Conservation (phyloP, 2,797 vertebrate species). For the Euphonia xanthogaster region DNA sequence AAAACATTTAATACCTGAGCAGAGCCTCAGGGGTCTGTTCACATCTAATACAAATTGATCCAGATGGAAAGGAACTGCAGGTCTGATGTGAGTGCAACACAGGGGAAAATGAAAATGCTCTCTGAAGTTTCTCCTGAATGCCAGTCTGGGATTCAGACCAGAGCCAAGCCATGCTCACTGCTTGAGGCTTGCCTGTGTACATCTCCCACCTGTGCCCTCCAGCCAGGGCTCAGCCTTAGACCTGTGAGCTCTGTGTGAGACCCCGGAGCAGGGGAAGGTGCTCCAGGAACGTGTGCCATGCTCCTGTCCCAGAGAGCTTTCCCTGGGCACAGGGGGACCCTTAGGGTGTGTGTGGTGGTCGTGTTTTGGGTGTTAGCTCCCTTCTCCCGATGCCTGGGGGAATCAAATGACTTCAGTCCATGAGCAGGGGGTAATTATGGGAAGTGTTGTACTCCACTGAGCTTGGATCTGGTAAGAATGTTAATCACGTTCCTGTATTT, state of each 20-base stretch:
- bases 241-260: neutral
- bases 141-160: neutral
- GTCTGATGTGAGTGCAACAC: neutral
- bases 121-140: neutral
- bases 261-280: neutral
- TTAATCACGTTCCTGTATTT: conserved; percentile 22
- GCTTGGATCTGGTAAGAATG: conserved; percentile 13
- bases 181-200: neutral
- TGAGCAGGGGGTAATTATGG: neutral
- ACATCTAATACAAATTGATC: neutral
- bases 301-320: neutral
- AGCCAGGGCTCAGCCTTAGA: neutral
- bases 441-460: neutral
- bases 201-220: neutral
- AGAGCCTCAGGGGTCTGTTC: neutral
- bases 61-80: neutral
- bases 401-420: fast-evolving
- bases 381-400: neutral
- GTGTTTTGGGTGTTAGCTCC: neutral
- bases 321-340: neutral
- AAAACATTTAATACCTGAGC: neutral
- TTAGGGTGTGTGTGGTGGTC: neutral
- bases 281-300: fast-evolving
- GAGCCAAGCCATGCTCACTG: neutral
- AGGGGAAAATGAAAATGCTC: neutral